Evolutionary conservation across 2,797 vertebrate genomes (phyloP), one percentile per base, ranked within the genome.

Genomic region (Galaxias olidus): DNA sequence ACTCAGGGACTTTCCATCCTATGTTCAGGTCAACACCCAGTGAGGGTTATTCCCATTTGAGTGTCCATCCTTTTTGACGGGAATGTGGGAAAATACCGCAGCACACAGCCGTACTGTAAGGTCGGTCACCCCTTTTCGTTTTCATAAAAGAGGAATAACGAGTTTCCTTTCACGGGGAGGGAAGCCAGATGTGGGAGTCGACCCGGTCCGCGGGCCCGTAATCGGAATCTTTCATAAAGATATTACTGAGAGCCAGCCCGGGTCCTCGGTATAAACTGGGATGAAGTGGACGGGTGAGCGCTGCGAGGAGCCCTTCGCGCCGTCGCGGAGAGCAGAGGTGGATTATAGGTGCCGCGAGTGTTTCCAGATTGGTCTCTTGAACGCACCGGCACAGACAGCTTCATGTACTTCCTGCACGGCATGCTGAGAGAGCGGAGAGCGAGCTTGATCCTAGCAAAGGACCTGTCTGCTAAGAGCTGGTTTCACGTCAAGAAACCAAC

Each of bases 131-230:
- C 69, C 76, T 77, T 75, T 69, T 10, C 12, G 14, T 47, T 30
- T 59, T 59, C 58, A 47, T 59, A 51, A 58, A 72, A 81, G 62
- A 64, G 67, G 64, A 79, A 76, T 84, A 71, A 74, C 47, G 48
- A 69, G 73, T 59, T 74, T 63, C 75, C 53, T 71, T 73, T 83
- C 42, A 52, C 62, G 68, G 77, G 70, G 70, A 85, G 50, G 69
- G 52, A 51, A 63, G 73, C 86, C 81, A 89, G 76, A 88, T 84
- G 87, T 81, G 70, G 14, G 63, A 73, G 74, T 44, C 81, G 71
- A 84, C 74, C 67, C 49, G 41, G 71, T 65, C 62, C 71, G 67
- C 48, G 50, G 54, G 70, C 79, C 74, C 79, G 69, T 63, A 73
- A 56, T 69, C 68, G 68, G 72, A 73, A 77, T 83, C 71, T 69